These are phyloP conservation scores for Troides helena DNA, from an alignment of 2,888 invertebrate genomes.

Conservation along the genomic window DNA sequence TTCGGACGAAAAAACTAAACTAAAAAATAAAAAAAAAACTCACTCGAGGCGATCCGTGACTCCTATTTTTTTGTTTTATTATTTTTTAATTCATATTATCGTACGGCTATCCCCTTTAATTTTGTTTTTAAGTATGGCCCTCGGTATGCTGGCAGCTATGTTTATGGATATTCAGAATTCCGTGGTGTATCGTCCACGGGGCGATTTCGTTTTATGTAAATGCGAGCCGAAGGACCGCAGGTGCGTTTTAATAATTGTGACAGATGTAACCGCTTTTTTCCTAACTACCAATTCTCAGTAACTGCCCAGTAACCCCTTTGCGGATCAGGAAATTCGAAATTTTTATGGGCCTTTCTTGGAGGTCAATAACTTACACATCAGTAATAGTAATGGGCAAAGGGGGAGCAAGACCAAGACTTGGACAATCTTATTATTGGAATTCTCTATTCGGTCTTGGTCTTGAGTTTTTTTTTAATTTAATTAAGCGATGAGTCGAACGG, in stretches of 20 bases:
- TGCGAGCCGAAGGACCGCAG: slow-evolving; percentile 46
- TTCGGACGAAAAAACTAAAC: slow-evolving; percentile 63
- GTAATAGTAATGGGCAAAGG: too few species aligned
- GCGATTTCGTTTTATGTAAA: slow-evolving; percentile 76
- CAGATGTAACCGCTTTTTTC: slow-evolving; percentile 53
- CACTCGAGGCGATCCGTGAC: slow-evolving; percentile 79
- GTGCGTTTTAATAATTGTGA: slow-evolving; percentile 64
- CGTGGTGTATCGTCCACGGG: slow-evolving; percentile 67
- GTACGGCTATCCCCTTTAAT: slow-evolving; percentile 80
- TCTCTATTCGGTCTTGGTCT: too few species aligned
- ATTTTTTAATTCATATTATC: slow-evolving; percentile 80
- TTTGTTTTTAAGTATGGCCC: slow-evolving; percentile 80
- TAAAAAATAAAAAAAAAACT: slow-evolving; percentile 57
- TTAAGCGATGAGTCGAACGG: too few species aligned
- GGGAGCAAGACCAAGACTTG: too few species aligned
- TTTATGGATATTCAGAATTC: slow-evolving; percentile 79
- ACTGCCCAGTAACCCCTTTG: slow-evolving; percentile 27
- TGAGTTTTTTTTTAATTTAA: too few species aligned
- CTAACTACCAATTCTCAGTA: slow-evolving; percentile 32
- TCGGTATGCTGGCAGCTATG: slow-evolving; percentile 77
- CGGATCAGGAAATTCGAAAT: slow-evolving; percentile 28
- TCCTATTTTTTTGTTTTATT: slow-evolving; percentile 79
- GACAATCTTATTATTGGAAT: too few species aligned
- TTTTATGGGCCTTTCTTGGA: slow-evolving; percentile 18
- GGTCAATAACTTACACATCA: slow-evolving; percentile 18